phyloP scores from a whole-genome alignment of 2,888 invertebrate genomes.

The Actias luna region DNA sequence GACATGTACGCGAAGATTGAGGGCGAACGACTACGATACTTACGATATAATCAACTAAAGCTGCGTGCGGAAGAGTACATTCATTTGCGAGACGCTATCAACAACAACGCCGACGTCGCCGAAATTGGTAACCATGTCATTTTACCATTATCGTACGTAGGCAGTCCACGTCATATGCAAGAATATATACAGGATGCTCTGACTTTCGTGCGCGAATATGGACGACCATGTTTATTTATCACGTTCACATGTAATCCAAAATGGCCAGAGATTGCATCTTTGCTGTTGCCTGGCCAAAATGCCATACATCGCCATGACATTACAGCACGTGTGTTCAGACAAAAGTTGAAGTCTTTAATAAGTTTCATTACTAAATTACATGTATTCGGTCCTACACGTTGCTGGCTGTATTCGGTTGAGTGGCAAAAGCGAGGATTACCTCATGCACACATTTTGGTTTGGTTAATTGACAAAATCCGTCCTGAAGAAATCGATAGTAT shows the following conservation, averaged over 20 bases:
- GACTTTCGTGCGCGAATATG: constrained; percentile 23
- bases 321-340: constrained; percentile 27
- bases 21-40: constrained; percentile 42
- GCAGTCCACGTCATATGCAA: constrained; percentile 28
- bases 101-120: constrained; percentile 19
- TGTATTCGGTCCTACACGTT: constrained; percentile 21
- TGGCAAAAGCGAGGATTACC: constrained; percentile 18
- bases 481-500: constrained; percentile 21
- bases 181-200: constrained; percentile 26
- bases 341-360: constrained; percentile 28
- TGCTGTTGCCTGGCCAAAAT: constrained; percentile 21
- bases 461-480: constrained; percentile 24
- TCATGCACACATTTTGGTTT: constrained; percentile 19
- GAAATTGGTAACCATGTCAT: constrained; percentile 25
- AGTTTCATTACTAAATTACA: constrained; percentile 25
- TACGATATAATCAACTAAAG: constrained; percentile 41
- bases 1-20: constrained; percentile 57
- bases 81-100: constrained; percentile 34
- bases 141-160: constrained; percentile 27
- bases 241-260: constrained; percentile 18
- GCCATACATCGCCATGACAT: constrained; percentile 24
- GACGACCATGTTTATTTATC: constrained; percentile 19
- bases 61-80: constrained; percentile 25
- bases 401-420: constrained; percentile 22
- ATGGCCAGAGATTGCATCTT: constrained; percentile 12